A percentile compares a stretch with the other conserved stretches of the same genome.
Conservation (phyloP, 2,113 vertebrate genomes). For the Lepus timidus region DNA sequence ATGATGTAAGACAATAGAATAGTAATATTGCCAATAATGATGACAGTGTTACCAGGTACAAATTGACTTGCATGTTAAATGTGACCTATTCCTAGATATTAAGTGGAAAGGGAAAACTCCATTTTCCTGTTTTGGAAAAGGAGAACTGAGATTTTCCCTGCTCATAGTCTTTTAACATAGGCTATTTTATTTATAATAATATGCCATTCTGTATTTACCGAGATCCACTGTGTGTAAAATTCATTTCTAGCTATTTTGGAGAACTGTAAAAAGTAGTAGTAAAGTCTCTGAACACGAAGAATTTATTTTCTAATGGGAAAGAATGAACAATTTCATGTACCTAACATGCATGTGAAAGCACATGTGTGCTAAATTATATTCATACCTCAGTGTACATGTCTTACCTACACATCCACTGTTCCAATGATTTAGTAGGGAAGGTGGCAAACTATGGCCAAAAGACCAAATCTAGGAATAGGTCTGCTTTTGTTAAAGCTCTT, state of each 20-base stretch:
- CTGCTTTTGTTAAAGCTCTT: conserved; percentile 1
- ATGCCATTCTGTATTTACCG: conserved; percentile 46
- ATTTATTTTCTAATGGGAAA: conserved; percentile 46
- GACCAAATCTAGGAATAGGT: not conserved
- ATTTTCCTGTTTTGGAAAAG: conserved; percentile 30
- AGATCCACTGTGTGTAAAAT: conserved; percentile 44
- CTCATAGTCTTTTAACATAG: conserved; percentile 40
- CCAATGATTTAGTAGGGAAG: not conserved
- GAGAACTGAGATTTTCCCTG: conserved; percentile 46
- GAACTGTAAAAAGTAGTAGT: not conserved
- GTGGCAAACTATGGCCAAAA: not conserved
- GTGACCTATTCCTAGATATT: not conserved
- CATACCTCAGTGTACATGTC: not conserved
- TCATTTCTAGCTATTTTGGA: conserved; percentile 62
- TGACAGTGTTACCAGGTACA: not conserved
- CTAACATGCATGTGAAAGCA: not conserved
- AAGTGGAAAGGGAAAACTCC: conserved; percentile 40
- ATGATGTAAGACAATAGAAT: not conserved
- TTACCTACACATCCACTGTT: not conserved
- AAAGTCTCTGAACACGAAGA: not conserved
- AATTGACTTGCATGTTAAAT: not conserved
- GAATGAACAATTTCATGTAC: conserved; percentile 14
- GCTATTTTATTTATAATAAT: conserved; percentile 48
- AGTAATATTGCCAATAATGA: not conserved
- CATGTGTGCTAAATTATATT: conserved; percentile 1